phyloP scores from a whole-genome alignment of 1,140 invertebrate species.

The Sitobion miscanthi region DNA sequence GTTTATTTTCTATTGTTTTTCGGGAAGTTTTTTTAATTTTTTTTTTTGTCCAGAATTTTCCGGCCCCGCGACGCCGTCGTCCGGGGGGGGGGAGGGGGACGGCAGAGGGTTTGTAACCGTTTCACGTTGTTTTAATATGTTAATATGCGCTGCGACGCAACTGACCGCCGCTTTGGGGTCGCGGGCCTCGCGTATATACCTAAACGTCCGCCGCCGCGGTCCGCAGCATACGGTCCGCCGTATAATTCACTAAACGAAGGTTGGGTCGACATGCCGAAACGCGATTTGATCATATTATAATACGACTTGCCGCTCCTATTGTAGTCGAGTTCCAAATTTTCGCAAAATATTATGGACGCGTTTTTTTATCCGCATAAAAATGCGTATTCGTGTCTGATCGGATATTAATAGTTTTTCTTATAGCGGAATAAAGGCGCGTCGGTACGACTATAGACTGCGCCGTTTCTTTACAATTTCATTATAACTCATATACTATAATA shows the following conservation, averaged over 20 bases:
- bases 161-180: background rate
- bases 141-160: background rate
- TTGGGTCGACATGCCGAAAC: background rate
- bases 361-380: background rate
- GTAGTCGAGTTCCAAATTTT: background rate
- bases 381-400: background rate
- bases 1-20: background rate
- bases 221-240: background rate
- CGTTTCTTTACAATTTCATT: background rate
- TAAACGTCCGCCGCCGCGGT: background rate
- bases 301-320: background rate
- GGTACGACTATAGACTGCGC: background rate
- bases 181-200: background rate
- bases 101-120: background rate
- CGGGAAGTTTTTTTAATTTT: background rate
- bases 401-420: background rate
- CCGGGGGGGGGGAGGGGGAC: no score
- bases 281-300: background rate
- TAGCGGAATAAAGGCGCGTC: background rate
- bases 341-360: background rate
- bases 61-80: no score
- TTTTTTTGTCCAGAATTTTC: background rate
- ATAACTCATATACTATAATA: background rate
- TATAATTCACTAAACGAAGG: constrained; percentile 27
- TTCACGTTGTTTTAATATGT: background rate